phyloP scores from a whole-genome alignment of 2,888 invertebrate genomes.

The Pterostichus niger region DNA sequence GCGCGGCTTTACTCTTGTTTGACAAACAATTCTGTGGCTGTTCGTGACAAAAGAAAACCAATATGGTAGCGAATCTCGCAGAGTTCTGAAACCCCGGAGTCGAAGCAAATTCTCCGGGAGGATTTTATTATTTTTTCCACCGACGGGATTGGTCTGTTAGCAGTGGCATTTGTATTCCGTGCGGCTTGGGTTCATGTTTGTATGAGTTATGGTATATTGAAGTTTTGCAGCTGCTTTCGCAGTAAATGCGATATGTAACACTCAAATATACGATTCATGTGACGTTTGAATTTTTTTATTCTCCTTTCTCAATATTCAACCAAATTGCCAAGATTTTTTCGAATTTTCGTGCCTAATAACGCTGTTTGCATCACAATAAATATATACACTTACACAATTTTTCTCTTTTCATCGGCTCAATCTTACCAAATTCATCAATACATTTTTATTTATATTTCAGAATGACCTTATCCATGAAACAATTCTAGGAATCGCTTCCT shows the following conservation, averaged over 20 bases:
- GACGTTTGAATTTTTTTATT: constrained; percentile 10
- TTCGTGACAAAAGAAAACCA: constrained; percentile 44
- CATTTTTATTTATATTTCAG: no score
- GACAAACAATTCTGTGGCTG: constrained; percentile 21
- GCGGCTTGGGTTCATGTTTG: constrained; percentile 31
- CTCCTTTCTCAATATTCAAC: no score
- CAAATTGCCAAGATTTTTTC: no score
- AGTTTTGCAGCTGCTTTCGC: constrained; percentile 33
- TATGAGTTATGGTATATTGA: constrained; percentile 40
- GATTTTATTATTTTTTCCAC: constrained; percentile 32
- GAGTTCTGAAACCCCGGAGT: neutral
- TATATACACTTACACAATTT: no score
- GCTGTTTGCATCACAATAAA: no score
- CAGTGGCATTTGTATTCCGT: constrained; percentile 24
- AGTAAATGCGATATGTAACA: constrained; percentile 40
- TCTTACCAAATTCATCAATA: no score
- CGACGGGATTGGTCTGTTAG: constrained; percentile 18
- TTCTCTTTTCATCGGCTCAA: no score
- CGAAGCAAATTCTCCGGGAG: constrained; percentile 28
- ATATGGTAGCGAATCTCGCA: constrained; percentile 29
- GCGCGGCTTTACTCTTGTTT: constrained; percentile 18
- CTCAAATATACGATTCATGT: constrained; percentile 42
- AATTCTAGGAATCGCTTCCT: no score
- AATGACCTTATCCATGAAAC: no score
- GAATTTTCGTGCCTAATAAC: no score